Base-by-base conservation (phyloP, 2,113 vertebrate genomes). In the Tychaedon coryphoeus region DNA sequence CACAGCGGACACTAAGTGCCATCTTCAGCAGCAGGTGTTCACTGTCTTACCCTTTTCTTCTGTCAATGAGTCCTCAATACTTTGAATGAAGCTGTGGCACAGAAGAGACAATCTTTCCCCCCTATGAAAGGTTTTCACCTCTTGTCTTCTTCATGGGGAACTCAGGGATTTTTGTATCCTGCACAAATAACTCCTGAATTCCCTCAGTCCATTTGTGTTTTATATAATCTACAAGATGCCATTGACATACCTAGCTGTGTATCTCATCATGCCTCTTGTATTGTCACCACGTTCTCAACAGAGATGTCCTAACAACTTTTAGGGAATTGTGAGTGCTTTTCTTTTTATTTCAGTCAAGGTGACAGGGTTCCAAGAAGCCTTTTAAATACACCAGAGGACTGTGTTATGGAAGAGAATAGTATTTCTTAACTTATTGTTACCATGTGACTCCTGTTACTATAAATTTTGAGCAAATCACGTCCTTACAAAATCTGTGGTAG, bases 301-400 rank as follows among this genome's bases (percentile, higher is more conserved):
- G 53, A 71, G 58, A 20, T 47, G 31, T 50, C 2, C 0, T 53
- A 76, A 60, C 66, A 85, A 42, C 28, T 85, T 85, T 56, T 38
- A 78, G 45, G 24, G 47, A 76, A 36, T 22, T 6, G 12, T 58
- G 51, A 88, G 33, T n/a, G 34, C 61, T 67, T 76, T 64, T 58
- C 19, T 70, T 88, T 82, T 79, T 79, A n/a, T 83, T 83, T 86
- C 82, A 93, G 82, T 36, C 40, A 62, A 54, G 50, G 74, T 19
- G 11, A 79, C 66, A 86, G 58, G 4, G 19, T 82, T 90, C 66
- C 36, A 73, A 79, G 58, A 54, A 85, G 19, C 42, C 29, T 73
- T 88, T 82, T 38, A 86, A 85, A 65, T 61, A 53, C 15, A 26
- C 33, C 36, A 57, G 28, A 57, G 38, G 42, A 38, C 5, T 34